These are phyloP conservation scores for Lypha dubia DNA, from an alignment of 2,888 invertebrate species.

Conservation along the genomic window DNA sequence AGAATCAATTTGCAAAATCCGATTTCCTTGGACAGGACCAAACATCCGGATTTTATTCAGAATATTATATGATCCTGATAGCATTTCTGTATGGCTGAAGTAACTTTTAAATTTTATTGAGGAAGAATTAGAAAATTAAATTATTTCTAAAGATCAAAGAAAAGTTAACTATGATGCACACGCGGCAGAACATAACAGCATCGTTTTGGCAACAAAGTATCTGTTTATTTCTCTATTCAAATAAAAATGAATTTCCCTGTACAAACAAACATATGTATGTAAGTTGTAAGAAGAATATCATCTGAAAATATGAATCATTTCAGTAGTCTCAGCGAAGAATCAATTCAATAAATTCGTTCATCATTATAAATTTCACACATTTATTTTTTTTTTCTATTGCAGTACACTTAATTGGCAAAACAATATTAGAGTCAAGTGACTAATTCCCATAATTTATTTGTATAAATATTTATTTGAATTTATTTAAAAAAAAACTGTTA, in stretches of 20 bases:
- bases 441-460: slow-evolving; percentile 49
- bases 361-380: slow-evolving; percentile 44
- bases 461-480: slow-evolving; percentile 13
- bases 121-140: too few relatives aligned
- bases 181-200: too few relatives aligned
- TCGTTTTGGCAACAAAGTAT: too few relatives aligned
- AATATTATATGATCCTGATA: too few relatives aligned
- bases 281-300: neutral
- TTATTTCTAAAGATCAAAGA: too few relatives aligned
- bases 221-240: neutral
- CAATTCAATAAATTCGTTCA: slow-evolving; percentile 18
- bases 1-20: too few relatives aligned
- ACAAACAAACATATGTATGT: too few relatives aligned
- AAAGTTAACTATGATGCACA: too few relatives aligned
- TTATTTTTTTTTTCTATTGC: neutral
- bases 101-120: too few relatives aligned
- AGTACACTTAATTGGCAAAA: slow-evolving; percentile 36
- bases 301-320: neutral
- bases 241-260: neutral
- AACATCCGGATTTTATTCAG: too few relatives aligned
- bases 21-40: too few relatives aligned
- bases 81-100: too few relatives aligned
- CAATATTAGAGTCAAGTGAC: slow-evolving; percentile 32
- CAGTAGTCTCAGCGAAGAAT: neutral
- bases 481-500: neutral